These are phyloP conservation scores for Yponomeuta evonymella DNA, from an alignment of 2,888 invertebrate species.

Conservation along the genomic window DNA sequence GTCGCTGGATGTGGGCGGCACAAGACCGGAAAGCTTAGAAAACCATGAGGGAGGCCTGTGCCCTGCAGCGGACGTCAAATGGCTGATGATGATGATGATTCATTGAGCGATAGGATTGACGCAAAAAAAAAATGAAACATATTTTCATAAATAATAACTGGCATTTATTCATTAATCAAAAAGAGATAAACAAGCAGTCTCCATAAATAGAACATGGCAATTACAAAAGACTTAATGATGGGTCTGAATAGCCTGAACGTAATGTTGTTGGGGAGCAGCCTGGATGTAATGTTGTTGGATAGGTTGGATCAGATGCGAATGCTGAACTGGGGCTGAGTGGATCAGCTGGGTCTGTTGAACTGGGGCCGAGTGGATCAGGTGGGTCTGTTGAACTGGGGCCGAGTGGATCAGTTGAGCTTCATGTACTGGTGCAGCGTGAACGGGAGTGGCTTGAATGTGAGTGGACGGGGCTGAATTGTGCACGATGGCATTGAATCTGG, in stretches of 20 bases:
- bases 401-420: slow-evolving; percentile 22
- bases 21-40: too few species aligned
- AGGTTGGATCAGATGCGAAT: background rate
- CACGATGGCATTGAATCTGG: slow-evolving; percentile 64
- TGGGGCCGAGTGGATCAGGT: slow-evolving; percentile 27
- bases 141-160: slow-evolving; percentile 7
- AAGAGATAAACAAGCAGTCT: background rate
- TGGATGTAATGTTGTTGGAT: slow-evolving; percentile 18
- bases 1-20: too few species aligned
- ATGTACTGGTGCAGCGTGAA: slow-evolving; percentile 25
- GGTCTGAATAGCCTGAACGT: background rate
- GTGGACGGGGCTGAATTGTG: slow-evolving; percentile 59
- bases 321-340: slow-evolving; percentile 20
- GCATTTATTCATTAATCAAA: slow-evolving; percentile 1
- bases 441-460: slow-evolving; percentile 24
- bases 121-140: background rate
- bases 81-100: too few species aligned
- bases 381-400: slow-evolving; percentile 28
- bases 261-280: slow-evolving; percentile 21
- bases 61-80: too few species aligned
- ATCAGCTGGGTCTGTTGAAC: slow-evolving; percentile 27
- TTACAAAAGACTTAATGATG: background rate
- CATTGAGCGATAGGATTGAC: background rate
- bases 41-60: too few species aligned
- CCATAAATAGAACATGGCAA: background rate